Conservation (phyloP, 2,113 vertebrate species). For the Aegypius monachus region DNA sequence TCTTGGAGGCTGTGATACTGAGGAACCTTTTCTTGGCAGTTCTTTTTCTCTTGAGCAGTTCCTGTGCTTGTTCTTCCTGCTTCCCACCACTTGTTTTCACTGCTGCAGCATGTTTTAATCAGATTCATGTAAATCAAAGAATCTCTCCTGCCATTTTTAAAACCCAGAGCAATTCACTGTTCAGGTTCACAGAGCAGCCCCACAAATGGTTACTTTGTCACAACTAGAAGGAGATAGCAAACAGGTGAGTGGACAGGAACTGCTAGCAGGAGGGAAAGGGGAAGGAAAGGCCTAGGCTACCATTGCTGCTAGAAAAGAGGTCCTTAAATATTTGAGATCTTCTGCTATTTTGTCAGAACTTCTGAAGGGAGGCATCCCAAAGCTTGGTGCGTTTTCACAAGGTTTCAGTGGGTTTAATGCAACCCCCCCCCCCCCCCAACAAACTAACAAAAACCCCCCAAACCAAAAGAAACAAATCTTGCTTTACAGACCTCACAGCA, state of each 20-base stretch:
- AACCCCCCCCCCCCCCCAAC: not conserved
- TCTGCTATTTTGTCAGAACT: not conserved
- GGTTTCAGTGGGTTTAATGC: not conserved
- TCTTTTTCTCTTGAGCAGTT: not conserved
- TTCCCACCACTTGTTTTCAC: not conserved
- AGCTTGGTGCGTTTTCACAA: not conserved
- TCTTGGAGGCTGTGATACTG: constrained; percentile 10
- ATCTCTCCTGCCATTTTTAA: not conserved
- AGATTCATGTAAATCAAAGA: not conserved
- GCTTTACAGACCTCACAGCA: not conserved
- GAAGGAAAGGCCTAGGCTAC: not conserved
- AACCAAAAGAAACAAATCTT: not conserved
- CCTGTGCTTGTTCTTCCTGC: not conserved
- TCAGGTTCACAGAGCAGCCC: fast-evolving
- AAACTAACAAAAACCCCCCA: not conserved
- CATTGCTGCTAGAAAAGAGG: not conserved
- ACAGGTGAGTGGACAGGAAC: not conserved
- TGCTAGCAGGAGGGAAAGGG: not conserved
- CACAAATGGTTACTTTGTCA: not conserved
- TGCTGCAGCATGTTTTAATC: not conserved
- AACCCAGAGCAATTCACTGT: not conserved
- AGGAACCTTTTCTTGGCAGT: constrained; percentile 26
- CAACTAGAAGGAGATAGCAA: not conserved
- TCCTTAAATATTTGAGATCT: not conserved
- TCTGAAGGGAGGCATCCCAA: not conserved